Evolutionary conservation across 1,140 invertebrate species (phyloP).

Genomic region (Achroia grisella): DNA sequence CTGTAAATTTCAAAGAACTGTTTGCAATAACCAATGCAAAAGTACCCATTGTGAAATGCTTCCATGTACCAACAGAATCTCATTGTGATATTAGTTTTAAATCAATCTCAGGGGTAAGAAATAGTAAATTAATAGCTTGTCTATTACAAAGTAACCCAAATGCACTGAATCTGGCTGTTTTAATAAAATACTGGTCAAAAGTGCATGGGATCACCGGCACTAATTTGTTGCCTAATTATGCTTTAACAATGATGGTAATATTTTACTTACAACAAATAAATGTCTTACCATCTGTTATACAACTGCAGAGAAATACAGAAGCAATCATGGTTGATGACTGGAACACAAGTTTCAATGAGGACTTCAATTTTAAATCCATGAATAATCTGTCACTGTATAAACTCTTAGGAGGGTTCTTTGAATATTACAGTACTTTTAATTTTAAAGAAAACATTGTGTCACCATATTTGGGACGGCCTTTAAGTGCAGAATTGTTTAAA

Average conservation of each 20-base stretch:
- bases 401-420: slow-evolving; percentile 76
- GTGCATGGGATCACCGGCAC: slow-evolving; percentile 69
- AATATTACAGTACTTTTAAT: slow-evolving; percentile 73
- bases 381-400: slow-evolving; percentile 44
- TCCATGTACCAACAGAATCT: slow-evolving; percentile 69
- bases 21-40: slow-evolving; percentile 76
- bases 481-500: slow-evolving; percentile 60
- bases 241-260: slow-evolving; percentile 75
- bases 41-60: slow-evolving; percentile 81
- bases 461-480: slow-evolving; percentile 66
- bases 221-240: slow-evolving; percentile 75
- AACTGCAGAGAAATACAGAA: slow-evolving; percentile 21
- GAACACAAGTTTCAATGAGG: slow-evolving; percentile 32
- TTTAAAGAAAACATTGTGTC: slow-evolving; percentile 71
- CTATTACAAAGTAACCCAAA: slow-evolving; percentile 71
- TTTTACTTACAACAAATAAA: slow-evolving; percentile 77
- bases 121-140: slow-evolving; percentile 76
- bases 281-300: slow-evolving; percentile 32
- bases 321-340: slow-evolving; percentile 25
- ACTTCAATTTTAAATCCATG: not conserved
- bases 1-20: slow-evolving; percentile 65
- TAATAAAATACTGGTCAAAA: slow-evolving; percentile 81
- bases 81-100: slow-evolving; percentile 81
- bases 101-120: slow-evolving; percentile 75
- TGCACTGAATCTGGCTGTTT: slow-evolving; percentile 72